Conservation (phyloP, 2,113 vertebrate genomes). For the Archilochus colubris region DNA sequence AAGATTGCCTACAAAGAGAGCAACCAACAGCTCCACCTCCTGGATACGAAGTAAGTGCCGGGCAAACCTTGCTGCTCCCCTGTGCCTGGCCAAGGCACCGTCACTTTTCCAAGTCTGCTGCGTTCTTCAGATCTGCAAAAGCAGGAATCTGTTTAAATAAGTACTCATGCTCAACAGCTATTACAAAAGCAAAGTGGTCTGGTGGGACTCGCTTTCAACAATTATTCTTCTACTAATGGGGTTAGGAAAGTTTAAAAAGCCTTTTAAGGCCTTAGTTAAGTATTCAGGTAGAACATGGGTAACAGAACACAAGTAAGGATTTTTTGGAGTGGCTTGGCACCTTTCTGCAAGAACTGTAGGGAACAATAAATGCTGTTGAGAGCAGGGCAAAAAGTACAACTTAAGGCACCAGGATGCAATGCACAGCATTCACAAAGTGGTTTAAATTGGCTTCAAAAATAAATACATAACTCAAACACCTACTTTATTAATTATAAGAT, state of each 20-base stretch:
- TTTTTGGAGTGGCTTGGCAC: background rate
- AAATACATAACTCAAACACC: background rate
- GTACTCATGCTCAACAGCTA: background rate
- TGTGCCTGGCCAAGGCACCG: background rate
- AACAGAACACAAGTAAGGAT: background rate
- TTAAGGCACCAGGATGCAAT: background rate
- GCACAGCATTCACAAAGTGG: background rate
- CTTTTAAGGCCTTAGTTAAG: background rate
- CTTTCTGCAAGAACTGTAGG: background rate
- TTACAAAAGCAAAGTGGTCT: background rate
- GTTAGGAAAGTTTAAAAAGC: background rate
- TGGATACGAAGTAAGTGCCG: conserved; percentile 76
- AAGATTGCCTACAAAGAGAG: conserved; percentile 79
- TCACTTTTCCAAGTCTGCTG: background rate
- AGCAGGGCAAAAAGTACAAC: background rate
- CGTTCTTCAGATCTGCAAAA: background rate
- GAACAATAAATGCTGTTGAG: background rate
- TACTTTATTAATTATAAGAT: background rate
- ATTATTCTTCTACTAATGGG: background rate
- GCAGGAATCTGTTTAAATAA: background rate
- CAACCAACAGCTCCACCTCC: conserved; percentile 79
- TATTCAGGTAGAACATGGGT: background rate
- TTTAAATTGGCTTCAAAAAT: background rate
- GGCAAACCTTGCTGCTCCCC: background rate
- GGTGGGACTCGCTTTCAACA: background rate